phyloP scores from a whole-genome alignment of 2,888 invertebrate species.

The Digitonthophagus gazella region DNA sequence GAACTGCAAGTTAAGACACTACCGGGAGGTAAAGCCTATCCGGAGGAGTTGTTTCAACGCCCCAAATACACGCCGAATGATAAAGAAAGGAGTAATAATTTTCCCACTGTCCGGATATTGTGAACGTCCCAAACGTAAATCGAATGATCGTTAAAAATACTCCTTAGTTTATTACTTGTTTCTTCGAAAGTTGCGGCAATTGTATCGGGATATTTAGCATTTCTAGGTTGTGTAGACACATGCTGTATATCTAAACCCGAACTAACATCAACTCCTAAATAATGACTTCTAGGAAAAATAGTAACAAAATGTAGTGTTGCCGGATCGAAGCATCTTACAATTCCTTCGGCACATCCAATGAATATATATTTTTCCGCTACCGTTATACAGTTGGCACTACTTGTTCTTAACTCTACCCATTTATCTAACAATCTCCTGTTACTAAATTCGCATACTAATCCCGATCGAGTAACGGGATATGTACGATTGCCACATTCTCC shows the following conservation, averaged over 20 bases:
- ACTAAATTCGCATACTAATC: conserved; percentile 94
- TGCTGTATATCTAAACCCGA: conserved; percentile 81
- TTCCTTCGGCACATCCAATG: conserved; percentile 94
- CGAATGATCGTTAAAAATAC: conserved; percentile 96
- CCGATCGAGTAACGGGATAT: conserved; percentile 90
- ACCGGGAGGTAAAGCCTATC: conserved; percentile 68
- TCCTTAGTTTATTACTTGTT: conserved; percentile 79
- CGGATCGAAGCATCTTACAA: conserved; percentile 85
- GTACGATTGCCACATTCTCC: conserved; percentile 82
- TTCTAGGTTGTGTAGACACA: conserved; percentile 75
- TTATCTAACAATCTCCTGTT: conserved; percentile 88
- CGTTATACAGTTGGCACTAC: conserved; percentile 88
- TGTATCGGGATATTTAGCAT: conserved; percentile 90
- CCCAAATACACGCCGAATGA: conserved; percentile 98
- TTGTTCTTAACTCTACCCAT: conserved; percentile 78
- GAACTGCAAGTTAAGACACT: conserved; percentile 94
- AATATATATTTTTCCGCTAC: conserved; percentile 85
- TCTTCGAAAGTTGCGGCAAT: conserved; percentile 91
- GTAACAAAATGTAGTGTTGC: conserved; percentile 81
- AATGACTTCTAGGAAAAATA: conserved; percentile 87
- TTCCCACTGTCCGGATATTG: conserved; percentile 89
- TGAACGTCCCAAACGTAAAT: conserved; percentile 95
- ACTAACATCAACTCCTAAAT: conserved; percentile 90
- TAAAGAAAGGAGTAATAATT: conserved; percentile 92
- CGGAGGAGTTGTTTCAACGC: conserved; percentile 75